Evolutionary conservation across 2,797 vertebrate species (phyloP).

Genomic region (Helicolenus hilgendorfi): DNA sequence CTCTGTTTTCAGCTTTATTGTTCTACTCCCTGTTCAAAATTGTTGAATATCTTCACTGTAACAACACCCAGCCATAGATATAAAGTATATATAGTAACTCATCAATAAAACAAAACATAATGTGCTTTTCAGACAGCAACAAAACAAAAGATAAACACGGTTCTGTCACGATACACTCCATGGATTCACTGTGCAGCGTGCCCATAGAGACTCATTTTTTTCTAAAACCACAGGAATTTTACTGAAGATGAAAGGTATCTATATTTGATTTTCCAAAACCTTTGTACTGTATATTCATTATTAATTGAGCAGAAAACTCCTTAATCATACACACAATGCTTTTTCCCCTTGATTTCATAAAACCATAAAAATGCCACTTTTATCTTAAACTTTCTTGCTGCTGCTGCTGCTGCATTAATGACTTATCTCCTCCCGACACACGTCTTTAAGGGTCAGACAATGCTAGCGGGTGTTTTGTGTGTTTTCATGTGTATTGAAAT

Average conservation of each 20-base stretch:
- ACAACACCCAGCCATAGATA: not conserved
- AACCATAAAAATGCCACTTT: constrained; percentile 45
- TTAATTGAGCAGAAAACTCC: constrained; percentile 42
- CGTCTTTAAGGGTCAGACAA: constrained; percentile 42
- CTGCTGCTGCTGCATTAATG: constrained; percentile 17
- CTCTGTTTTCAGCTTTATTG: not conserved
- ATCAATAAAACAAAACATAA: constrained; percentile 34
- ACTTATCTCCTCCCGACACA: constrained; percentile 60
- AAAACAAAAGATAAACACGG: constrained; percentile 26
- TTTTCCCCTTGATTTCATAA: constrained; percentile 33
- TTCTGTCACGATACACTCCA: constrained; percentile 12
- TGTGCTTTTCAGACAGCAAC: constrained; percentile 4
- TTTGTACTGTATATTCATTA: constrained; percentile 55
- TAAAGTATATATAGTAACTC: constrained; percentile 32
- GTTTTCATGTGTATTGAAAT: constrained; percentile 55
- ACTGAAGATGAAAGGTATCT: constrained; percentile 68
- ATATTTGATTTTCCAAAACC: constrained; percentile 65
- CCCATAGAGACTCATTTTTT: constrained; percentile 25
- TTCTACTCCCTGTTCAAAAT: not conserved
- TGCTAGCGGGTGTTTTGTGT: constrained; percentile 47
- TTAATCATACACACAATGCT: constrained; percentile 25
- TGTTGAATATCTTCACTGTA: not conserved
- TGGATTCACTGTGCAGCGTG: constrained; percentile 13
- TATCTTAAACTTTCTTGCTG: constrained; percentile 36
- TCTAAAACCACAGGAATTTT: constrained; percentile 20